Percentiles rank a stretch among this genome's conserved stretches.
Evolutionary conservation across 2,797 vertebrate genomes (phyloP).

Genomic region (Pangasius djambal): DNA sequence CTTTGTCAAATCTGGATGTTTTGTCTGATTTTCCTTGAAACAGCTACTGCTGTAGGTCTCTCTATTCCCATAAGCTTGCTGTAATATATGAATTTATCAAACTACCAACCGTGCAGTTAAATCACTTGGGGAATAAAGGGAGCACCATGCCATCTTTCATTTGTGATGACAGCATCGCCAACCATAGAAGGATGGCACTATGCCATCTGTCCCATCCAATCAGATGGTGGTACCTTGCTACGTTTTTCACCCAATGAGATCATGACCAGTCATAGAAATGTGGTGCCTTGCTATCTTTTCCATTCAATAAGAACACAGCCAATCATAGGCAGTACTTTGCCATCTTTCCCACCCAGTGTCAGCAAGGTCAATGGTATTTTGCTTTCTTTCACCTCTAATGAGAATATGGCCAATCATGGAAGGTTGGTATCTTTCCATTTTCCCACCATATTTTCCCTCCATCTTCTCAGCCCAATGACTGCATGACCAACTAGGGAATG

Average conservation of each 20-base stretch:
- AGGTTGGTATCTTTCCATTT: conserved; percentile 6
- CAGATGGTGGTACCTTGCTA: not conserved
- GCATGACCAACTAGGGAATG: not conserved
- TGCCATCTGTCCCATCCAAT: not conserved
- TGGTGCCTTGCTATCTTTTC: not conserved
- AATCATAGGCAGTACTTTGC: not conserved
- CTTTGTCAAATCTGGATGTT: not conserved
- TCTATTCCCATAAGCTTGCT: conserved; percentile 17
- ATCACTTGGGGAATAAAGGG: not conserved
- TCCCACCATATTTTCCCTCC: not conserved
- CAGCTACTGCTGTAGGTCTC: conserved; percentile 77
- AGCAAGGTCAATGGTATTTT: not conserved
- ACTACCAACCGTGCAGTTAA: conserved; percentile 22
- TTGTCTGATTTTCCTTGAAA: not conserved
- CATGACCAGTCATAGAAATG: not conserved
- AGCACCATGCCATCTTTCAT: conserved; percentile 22
- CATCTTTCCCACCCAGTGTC: not conserved
- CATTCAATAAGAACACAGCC: not conserved
- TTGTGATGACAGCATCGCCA: not conserved
- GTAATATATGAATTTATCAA: conserved; percentile 29
- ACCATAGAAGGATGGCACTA: not conserved
- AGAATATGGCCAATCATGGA: not conserved
- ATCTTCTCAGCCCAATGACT: not conserved
- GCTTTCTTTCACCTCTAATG: not conserved
- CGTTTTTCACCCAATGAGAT: not conserved